phyloP scores from a whole-genome alignment of 2,797 vertebrate species.

The Hirundo rustica region DNA sequence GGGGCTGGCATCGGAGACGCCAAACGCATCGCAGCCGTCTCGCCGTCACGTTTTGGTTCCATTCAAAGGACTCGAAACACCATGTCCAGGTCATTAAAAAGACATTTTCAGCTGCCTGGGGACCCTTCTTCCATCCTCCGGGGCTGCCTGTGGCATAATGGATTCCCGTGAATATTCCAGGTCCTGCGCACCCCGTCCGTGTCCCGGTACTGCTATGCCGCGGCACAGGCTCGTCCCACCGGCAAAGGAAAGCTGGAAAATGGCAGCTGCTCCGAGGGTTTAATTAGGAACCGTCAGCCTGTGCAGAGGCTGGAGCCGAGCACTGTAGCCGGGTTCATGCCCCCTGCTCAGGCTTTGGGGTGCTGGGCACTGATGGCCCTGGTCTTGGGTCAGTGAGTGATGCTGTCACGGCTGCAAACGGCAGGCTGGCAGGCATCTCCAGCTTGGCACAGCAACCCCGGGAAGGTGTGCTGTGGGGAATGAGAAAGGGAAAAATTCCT shows the following conservation, averaged over 20 bases:
- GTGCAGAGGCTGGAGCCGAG: neutral
- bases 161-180: neutral
- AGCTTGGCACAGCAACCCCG: fast-evolving
- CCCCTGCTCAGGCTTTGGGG: neutral
- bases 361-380: neutral
- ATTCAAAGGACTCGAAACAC: neutral
- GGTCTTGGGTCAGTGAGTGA: neutral
- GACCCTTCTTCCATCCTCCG: neutral
- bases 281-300: neutral
- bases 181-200: neutral
- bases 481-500: neutral
- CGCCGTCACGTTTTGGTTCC: neutral
- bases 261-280: neutral
- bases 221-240: neutral
- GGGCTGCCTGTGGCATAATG: neutral
- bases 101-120: constrained; percentile 24
- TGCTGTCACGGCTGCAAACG: neutral
- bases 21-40: neutral
- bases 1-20: neutral
- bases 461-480: neutral
- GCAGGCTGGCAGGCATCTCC: neutral
- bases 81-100: constrained; percentile 62
- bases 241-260: neutral
- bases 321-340: neutral
- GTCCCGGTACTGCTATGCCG: neutral